Conservation (phyloP, 1,140 invertebrate species). For the Steinernema feltiae region DNA sequence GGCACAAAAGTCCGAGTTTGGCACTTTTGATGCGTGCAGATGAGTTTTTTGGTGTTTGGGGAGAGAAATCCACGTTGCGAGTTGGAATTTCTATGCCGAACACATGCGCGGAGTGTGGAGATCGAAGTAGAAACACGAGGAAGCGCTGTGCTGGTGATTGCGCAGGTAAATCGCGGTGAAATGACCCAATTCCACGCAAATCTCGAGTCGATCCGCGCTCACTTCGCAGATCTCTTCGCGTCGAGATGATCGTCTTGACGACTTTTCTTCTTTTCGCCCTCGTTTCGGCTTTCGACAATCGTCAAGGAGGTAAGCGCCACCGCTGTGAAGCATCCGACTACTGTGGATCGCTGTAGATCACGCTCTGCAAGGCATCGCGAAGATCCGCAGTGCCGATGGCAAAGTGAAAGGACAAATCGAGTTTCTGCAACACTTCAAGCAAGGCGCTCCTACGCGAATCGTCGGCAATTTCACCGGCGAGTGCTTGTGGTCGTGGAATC, state of each 20-base stretch:
- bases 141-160: background rate
- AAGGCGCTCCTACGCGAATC: background rate
- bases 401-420: background rate
- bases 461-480: conserved; percentile 5
- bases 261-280: background rate
- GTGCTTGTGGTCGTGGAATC: background rate
- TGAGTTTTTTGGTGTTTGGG: too few species aligned
- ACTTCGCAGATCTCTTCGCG: background rate
- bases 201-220: background rate
- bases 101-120: too few species aligned
- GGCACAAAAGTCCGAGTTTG: too few species aligned
- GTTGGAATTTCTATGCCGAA: too few species aligned
- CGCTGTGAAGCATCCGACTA: background rate
- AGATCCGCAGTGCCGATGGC: background rate
- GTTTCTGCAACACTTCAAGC: background rate
- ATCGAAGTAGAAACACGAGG: too few species aligned
- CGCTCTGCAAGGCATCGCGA: background rate
- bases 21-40: too few species aligned
- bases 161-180: too few species aligned
- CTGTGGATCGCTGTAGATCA: background rate
- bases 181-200: background rate
- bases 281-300: background rate
- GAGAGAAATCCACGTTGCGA: too few species aligned
- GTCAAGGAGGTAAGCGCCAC: background rate
- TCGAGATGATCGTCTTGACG: background rate